phyloP scores from a whole-genome alignment of 1,140 invertebrate genomes.

The Caerostris extrusa region DNA sequence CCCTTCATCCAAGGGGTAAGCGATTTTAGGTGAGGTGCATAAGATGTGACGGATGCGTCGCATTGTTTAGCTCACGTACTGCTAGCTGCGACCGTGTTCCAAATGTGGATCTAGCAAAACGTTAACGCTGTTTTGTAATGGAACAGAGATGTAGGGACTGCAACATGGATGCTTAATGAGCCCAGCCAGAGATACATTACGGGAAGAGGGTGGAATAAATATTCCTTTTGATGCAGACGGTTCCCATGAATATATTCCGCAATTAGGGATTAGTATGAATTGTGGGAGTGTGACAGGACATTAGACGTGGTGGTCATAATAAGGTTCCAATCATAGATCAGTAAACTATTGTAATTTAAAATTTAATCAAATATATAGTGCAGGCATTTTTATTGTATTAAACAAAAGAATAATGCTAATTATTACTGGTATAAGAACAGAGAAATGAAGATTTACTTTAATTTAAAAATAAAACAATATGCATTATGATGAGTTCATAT shows the following conservation, averaged over 20 bases:
- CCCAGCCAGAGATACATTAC: constrained; percentile 59
- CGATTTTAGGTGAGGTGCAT: not conserved
- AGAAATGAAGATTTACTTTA: no score
- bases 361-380: no score
- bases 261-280: not conserved
- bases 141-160: not conserved
- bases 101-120: not conserved
- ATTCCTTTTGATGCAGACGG: constrained; percentile 67
- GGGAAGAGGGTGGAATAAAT: constrained; percentile 78
- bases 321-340: no score
- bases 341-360: no score
- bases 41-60: not conserved
- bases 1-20: not conserved
- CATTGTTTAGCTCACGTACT: not conserved
- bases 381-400: no score
- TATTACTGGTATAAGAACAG: no score
- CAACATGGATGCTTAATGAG: not conserved
- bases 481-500: no score
- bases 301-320: not conserved
- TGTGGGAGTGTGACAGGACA: not conserved
- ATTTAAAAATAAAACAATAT: no score
- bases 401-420: no score
- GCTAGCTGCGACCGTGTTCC: not conserved
- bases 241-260: not conserved
- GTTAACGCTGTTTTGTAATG: constrained; percentile 8